phyloP scores from a whole-genome alignment of 2,113 vertebrate genomes.

The Peromyscus leucopus region DNA sequence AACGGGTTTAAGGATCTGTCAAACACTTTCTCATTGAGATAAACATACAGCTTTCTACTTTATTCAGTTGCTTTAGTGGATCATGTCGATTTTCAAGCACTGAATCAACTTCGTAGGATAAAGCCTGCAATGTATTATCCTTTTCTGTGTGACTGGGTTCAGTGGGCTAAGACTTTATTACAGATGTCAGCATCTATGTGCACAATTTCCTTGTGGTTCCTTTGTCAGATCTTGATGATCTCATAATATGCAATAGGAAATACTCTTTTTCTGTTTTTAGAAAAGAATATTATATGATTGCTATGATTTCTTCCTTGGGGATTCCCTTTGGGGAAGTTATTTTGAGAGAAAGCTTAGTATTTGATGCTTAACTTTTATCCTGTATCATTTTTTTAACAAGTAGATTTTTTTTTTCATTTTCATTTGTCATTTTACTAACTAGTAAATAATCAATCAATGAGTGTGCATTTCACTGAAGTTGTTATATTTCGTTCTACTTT shows the following conservation, averaged over 20 bases:
- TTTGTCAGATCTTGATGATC: background rate
- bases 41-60: background rate
- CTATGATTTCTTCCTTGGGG: background rate
- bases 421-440: background rate
- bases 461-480: background rate
- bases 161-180: background rate
- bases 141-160: background rate
- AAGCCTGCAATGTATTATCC: background rate
- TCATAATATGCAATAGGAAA: background rate
- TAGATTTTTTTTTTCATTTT: background rate
- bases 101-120: background rate
- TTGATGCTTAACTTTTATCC: background rate
- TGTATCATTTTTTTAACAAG: constrained; percentile 21
- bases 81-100: background rate
- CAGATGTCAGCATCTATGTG: background rate
- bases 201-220: background rate
- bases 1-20: background rate
- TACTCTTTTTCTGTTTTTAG: background rate
- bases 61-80: background rate
- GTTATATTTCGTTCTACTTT: background rate
- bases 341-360: background rate
- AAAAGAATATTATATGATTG: background rate
- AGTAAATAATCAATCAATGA: background rate
- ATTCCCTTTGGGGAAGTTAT: background rate
- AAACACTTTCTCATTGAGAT: background rate